A percentile compares a stretch with the other conserved stretches of the same genome.
These are phyloP conservation scores for Turritopsis dohrnii DNA, from an alignment of 30 jellyfish, hydroid and myxozoan genomes.

Conservation along the genomic window DNA sequence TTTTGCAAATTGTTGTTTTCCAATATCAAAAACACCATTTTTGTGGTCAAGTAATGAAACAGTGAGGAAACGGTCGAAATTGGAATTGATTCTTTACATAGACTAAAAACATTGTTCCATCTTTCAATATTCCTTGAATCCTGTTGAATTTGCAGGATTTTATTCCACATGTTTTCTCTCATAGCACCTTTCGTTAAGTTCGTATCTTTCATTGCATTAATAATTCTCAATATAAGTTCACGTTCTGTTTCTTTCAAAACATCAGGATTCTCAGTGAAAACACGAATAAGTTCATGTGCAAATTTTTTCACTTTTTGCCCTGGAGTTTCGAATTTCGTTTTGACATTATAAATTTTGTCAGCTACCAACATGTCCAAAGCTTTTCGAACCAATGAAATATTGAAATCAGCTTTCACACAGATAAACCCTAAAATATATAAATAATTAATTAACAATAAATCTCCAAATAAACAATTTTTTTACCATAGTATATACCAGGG, in stretches of 20 bases:
- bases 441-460: no score
- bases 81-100: background rate
- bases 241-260: background rate
- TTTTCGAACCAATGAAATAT: no score
- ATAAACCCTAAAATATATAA: no score
- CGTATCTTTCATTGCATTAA: background rate
- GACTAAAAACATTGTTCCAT: background rate
- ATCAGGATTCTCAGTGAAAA: background rate
- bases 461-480: no score
- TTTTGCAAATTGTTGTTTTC: background rate
- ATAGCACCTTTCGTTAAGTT: background rate
- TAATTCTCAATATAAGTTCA: background rate
- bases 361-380: no score
- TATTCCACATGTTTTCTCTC: background rate
- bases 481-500: no score
- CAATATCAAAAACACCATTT: background rate
- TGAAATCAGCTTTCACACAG: no score
- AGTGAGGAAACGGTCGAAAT: background rate
- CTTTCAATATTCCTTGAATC: background rate
- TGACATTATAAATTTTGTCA: no score
- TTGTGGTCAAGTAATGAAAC: background rate
- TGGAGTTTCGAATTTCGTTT: no score
- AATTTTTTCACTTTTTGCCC: no score
- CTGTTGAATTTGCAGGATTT: background rate
- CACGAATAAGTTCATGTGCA: no score